Percentiles rank a stretch among this genome's conserved stretches.
Evolutionary conservation across 2,113 vertebrate species (phyloP).

Genomic region (Cyprinodon tularosa): DNA sequence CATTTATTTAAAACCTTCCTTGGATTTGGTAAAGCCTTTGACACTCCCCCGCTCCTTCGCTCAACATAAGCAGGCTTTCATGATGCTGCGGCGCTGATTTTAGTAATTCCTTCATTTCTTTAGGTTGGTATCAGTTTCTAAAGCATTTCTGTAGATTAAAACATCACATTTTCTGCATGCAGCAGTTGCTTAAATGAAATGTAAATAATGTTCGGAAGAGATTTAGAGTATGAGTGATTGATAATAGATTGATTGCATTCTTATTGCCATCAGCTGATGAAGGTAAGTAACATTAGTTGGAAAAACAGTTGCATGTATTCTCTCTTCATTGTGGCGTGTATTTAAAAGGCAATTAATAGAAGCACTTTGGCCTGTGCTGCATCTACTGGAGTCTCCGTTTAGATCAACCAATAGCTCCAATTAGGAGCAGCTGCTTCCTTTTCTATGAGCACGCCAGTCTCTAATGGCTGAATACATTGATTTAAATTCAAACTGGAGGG

Average conservation of each 20-base stretch:
- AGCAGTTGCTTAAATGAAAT: neutral
- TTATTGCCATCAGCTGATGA: conserved; percentile 30
- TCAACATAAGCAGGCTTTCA: neutral
- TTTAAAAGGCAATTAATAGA: conserved; percentile 76
- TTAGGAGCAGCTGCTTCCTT: conserved; percentile 71
- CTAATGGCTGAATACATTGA: conserved; percentile 81
- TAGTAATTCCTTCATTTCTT: conserved; percentile 7
- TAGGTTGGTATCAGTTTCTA: neutral
- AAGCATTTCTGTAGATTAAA: conserved; percentile 19
- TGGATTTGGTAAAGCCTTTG: neutral
- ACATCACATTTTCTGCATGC: conserved; percentile 1
- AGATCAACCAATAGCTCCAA: conserved; percentile 76
- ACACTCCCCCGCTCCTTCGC: neutral
- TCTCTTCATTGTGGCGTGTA: conserved; percentile 42
- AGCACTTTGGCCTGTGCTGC: conserved; percentile 72
- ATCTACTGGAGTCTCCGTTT: conserved; percentile 78
- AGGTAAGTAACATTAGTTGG: conserved; percentile 39
- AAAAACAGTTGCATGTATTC: conserved; percentile 51
- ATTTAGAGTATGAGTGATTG: conserved; percentile 5
- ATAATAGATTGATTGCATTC: conserved; percentile 32
- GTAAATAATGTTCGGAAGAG: neutral
- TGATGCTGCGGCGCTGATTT: neutral
- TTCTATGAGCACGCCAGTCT: conserved; percentile 70
- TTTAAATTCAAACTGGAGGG: conserved; percentile 83
- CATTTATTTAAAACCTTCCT: neutral